phyloP scores from a whole-genome alignment of 2,113 vertebrate species.

The Pelecanus crispus region DNA sequence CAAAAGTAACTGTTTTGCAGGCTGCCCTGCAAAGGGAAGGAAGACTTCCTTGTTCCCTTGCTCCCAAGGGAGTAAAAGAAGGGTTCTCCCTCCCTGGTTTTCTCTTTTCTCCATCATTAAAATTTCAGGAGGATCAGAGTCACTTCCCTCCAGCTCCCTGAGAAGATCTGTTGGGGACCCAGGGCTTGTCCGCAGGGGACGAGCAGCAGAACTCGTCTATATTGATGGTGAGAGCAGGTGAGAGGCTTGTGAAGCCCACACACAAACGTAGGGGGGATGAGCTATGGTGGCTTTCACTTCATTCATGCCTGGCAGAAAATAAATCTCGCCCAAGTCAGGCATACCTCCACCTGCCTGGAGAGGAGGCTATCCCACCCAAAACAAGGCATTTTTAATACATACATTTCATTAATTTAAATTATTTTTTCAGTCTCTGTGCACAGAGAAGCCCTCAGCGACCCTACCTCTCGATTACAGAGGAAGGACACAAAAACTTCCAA shows the following conservation, averaged over 20 bases:
- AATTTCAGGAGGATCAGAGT: not conserved
- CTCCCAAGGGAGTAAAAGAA: not conserved
- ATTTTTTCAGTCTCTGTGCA: not conserved
- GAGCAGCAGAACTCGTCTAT: not conserved
- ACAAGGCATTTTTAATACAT: not conserved
- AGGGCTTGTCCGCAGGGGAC: not conserved
- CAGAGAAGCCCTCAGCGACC: not conserved
- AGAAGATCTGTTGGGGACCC: not conserved
- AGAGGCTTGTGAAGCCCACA: not conserved
- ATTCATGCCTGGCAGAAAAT: not conserved
- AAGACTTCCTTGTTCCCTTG: not conserved
- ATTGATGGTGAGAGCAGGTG: not conserved
- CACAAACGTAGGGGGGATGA: not conserved
- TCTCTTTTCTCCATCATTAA: not conserved
- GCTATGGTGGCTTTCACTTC: not conserved
- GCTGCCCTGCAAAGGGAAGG: not conserved
- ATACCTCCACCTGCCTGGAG: not conserved
- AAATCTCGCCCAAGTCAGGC: not conserved
- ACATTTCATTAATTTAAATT: not conserved
- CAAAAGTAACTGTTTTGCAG: not conserved
- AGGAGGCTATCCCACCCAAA: not conserved
- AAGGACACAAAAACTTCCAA: not conserved
- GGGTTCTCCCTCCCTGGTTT: accelerated
- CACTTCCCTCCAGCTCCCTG: not conserved
- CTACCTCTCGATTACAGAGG: not conserved